Evolutionary conservation across 2,888 invertebrate species (phyloP).

Genomic region (Papilio elwesi): DNA sequence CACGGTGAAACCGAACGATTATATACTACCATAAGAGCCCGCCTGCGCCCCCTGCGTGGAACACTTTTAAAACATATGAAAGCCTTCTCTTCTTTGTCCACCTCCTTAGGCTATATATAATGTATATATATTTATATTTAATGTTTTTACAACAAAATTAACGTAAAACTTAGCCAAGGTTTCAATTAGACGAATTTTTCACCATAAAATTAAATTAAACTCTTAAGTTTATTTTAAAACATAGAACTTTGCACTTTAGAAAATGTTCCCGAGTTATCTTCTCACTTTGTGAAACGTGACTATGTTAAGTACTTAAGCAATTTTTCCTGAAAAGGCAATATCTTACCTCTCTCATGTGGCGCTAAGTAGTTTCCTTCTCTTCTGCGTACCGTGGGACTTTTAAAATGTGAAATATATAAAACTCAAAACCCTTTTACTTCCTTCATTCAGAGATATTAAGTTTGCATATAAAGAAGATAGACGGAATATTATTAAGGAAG

Average conservation of each 20-base stretch:
- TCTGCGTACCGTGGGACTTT: background rate
- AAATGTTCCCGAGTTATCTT: slow-evolving; percentile 16
- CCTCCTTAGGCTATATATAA: background rate
- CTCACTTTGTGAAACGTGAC: slow-evolving; percentile 36
- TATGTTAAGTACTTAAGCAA: slow-evolving; percentile 32
- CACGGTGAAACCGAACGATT: too few species aligned
- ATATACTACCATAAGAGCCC: too few species aligned
- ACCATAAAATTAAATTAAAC: too few species aligned
- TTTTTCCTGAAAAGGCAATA: slow-evolving; percentile 32
- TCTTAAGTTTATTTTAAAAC: slow-evolving; percentile 9
- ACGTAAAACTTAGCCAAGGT: background rate
- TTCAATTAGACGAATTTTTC: background rate
- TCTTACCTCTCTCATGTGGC: slow-evolving; percentile 4
- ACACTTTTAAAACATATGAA: too few species aligned
- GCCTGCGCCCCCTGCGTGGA: too few species aligned
- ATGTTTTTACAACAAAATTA: background rate
- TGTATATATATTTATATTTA: background rate
- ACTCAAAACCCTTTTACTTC: too few species aligned
- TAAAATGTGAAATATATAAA: background rate
- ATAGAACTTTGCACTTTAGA: slow-evolving; percentile 23
- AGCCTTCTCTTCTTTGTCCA: too few species aligned
- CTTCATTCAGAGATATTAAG: too few species aligned
- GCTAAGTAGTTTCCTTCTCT: background rate
- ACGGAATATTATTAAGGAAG: too few species aligned
- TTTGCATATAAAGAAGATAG: too few species aligned